These are phyloP conservation scores for Orchesella cincta DNA, from an alignment of 1,140 invertebrate species.

Conservation along the genomic window DNA sequence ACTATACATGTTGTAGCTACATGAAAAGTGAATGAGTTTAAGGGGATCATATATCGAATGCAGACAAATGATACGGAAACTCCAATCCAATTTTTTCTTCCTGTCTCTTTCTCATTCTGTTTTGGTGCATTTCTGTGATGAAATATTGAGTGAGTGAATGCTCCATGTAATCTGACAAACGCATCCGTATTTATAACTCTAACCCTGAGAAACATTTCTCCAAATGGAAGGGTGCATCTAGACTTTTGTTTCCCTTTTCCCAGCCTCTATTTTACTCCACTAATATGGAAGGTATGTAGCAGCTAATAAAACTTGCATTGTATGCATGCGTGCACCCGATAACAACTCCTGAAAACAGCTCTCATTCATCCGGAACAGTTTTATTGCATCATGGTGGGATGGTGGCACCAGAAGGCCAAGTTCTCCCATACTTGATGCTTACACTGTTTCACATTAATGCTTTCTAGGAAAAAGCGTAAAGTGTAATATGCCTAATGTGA, in stretches of 20 bases:
- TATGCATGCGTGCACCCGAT: slow-evolving; percentile 4
- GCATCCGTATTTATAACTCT: too few relatives aligned
- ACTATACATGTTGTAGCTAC: too few relatives aligned
- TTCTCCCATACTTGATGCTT: not conserved
- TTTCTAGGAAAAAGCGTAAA: not conserved
- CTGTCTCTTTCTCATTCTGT: too few relatives aligned
- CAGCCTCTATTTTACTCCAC: not conserved
- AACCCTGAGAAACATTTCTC: not conserved
- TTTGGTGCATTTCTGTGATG: not conserved
- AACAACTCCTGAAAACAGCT: slow-evolving; percentile 4
- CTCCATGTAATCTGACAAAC: not conserved
- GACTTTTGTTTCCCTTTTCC: not conserved
- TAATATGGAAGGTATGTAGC: not conserved
- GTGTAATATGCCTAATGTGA: not conserved
- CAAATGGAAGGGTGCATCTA: not conserved
- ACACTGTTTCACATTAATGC: not conserved
- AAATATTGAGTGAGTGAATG: not conserved
- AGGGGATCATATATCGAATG: too few relatives aligned
- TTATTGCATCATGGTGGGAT: not conserved
- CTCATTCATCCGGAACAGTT: slow-evolving; percentile 3
- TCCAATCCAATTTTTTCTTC: too few relatives aligned
- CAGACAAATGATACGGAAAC: too few relatives aligned
- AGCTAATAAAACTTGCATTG: not conserved
- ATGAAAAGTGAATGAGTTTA: too few relatives aligned
- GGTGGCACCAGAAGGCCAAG: not conserved